Percentiles rank a stretch among this genome's conserved stretches.
These are phyloP conservation scores for Ctenomys sociabilis DNA, from an alignment of 2,113 vertebrate species.

Conservation along the genomic window DNA sequence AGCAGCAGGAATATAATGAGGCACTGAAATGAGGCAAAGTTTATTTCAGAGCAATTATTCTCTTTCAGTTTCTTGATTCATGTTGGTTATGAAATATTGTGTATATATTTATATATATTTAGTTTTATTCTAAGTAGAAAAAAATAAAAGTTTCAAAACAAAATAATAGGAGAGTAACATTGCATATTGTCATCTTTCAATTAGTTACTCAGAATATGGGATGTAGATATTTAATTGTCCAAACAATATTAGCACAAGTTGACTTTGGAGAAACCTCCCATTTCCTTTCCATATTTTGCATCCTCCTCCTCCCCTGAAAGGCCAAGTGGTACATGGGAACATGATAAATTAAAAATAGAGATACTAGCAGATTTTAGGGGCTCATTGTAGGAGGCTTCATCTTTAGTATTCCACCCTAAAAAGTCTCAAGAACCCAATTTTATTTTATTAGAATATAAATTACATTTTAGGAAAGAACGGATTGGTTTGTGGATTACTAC, in stretches of 20 bases:
- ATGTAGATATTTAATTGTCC: too few species aligned
- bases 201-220: too few species aligned
- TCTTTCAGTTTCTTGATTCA: slow-evolving; percentile 52
- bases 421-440: neutral
- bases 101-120: slow-evolving; percentile 23
- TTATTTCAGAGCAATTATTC: slow-evolving; percentile 53
- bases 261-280: slow-evolving; percentile 43
- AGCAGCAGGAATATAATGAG: slow-evolving; percentile 62
- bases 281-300: neutral
- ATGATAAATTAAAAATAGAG: neutral
- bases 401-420: neutral
- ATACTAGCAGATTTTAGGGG: neutral
- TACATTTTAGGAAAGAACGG: neutral
- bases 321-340: neutral
- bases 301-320: neutral
- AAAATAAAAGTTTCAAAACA: too few species aligned
- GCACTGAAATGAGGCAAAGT: slow-evolving; percentile 55
- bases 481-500: slow-evolving; percentile 10
- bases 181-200: too few species aligned
- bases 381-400: neutral
- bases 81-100: slow-evolving; percentile 48
- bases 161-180: too few species aligned
- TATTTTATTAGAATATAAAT: slow-evolving; percentile 44
- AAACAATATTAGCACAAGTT: neutral
- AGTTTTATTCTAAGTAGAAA: too few species aligned